A percentile compares a stretch with the other conserved stretches of the same genome.
These are phyloP conservation scores for Neomorphus geoffroyi DNA, from an alignment of 2,797 vertebrate species.

Conservation along the genomic window DNA sequence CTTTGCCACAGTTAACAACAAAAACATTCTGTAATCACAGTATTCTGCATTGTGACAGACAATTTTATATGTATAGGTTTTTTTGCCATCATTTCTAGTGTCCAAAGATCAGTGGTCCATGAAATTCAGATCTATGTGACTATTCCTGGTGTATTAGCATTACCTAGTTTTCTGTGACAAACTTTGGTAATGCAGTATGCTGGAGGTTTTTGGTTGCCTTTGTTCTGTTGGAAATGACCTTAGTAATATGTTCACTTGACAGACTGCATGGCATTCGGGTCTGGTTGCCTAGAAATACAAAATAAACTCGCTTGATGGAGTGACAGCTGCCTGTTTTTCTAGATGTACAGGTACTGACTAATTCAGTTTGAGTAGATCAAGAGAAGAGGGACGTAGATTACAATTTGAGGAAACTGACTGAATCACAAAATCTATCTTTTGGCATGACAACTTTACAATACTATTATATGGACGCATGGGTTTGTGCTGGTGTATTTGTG, in stretches of 20 bases:
- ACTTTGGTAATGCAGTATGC: not conserved
- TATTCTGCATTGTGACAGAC: not conserved
- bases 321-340: not conserved
- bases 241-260: not conserved
- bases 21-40: not conserved
- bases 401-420: not conserved
- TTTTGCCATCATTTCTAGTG: not conserved
- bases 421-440: not conserved
- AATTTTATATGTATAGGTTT: not conserved
- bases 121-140: not conserved
- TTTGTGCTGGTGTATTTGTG: not conserved
- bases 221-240: not conserved
- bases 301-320: not conserved
- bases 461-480: not conserved
- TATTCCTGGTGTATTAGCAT: not conserved
- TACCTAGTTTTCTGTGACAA: constrained; percentile 15
- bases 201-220: not conserved
- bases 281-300: not conserved
- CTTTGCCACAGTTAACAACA: not conserved
- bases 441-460: not conserved
- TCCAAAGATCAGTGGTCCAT: not conserved
- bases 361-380: not conserved
- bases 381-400: not conserved
- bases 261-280: not conserved
- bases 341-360: not conserved